phyloP scores from a whole-genome alignment of 2,113 vertebrate genomes.

The Pollachius pollachius region DNA sequence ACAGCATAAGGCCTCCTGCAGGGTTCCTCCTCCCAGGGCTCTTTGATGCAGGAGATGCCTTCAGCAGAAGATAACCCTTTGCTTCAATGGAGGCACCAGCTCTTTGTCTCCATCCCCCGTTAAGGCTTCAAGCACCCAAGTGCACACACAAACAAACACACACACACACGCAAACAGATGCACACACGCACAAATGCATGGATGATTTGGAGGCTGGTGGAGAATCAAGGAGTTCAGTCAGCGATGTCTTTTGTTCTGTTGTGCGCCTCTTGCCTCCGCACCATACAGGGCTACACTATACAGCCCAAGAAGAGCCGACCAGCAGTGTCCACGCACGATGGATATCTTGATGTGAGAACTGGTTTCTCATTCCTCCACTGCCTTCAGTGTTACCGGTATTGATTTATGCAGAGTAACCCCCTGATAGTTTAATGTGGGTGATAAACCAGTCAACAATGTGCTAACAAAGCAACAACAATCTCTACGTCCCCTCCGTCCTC shows the following conservation, averaged over 20 bases:
- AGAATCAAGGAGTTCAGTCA: too few relatives aligned
- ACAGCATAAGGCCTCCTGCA: neutral
- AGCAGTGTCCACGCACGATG: too few relatives aligned
- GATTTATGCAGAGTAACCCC: conserved; percentile 19
- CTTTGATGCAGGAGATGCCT: conserved; percentile 12
- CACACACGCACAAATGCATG: neutral
- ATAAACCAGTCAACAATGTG: conserved; percentile 13
- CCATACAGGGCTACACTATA: too few relatives aligned
- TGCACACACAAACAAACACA: neutral
- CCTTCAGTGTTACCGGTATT: conserved; percentile 4
- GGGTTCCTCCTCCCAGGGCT: neutral
- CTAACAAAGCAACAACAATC: conserved; percentile 17
- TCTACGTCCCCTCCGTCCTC: conserved; percentile 1
- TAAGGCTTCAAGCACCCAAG: conserved; percentile 1
- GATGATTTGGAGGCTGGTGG: neutral
- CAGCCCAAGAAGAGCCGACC: too few relatives aligned
- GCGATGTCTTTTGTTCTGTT: too few relatives aligned
- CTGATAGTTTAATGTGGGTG: neutral
- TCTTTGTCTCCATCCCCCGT: neutral
- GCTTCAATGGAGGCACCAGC: neutral
- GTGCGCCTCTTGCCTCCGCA: too few relatives aligned
- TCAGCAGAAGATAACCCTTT: conserved; percentile 4
- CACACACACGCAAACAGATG: neutral
- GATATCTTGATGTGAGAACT: neutral
- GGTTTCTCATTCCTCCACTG: conserved; percentile 4